A percentile compares a stretch with the other conserved stretches of the same genome.
Evolutionary conservation across 1,140 invertebrate species (phyloP).

Genomic region (Delia radicum): DNA sequence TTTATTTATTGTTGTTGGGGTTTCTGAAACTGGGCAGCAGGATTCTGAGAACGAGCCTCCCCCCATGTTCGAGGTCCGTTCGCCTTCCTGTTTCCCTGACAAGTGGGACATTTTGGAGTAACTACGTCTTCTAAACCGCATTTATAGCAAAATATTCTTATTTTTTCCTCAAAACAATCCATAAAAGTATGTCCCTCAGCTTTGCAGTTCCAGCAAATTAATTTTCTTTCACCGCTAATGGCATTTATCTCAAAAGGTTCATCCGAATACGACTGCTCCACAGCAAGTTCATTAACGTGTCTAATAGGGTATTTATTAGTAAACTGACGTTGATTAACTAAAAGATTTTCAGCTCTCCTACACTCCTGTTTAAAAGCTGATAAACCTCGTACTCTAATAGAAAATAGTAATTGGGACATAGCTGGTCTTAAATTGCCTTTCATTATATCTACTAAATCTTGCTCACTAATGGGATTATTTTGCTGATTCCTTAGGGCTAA

Average conservation of each 20-base stretch:
- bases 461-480: not conserved
- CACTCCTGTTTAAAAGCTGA: not conserved
- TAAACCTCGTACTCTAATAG: not conserved
- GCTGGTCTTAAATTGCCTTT: not conserved
- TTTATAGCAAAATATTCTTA: not conserved
- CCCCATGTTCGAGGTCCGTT: not conserved
- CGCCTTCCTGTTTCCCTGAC: not conserved
- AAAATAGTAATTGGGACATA: not conserved
- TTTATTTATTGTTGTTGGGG: not conserved
- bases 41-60: not conserved
- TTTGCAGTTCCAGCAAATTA: not conserved
- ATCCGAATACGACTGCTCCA: not conserved
- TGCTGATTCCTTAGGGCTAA: not conserved
- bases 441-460: not conserved
- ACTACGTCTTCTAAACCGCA: conserved; percentile 22
- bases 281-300: not conserved
- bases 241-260: not conserved
- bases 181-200: not conserved
- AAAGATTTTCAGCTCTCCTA: not conserved
- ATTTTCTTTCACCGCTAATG: not conserved
- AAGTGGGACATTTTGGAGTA: conserved; percentile 34
- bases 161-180: not conserved
- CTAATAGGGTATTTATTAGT: not conserved
- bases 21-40: not conserved
- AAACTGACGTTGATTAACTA: not conserved